Percentiles rank a stretch among this genome's conserved stretches.
phyloP scores from a whole-genome alignment of 1,140 invertebrate genomes.

The Popillia japonica region DNA sequence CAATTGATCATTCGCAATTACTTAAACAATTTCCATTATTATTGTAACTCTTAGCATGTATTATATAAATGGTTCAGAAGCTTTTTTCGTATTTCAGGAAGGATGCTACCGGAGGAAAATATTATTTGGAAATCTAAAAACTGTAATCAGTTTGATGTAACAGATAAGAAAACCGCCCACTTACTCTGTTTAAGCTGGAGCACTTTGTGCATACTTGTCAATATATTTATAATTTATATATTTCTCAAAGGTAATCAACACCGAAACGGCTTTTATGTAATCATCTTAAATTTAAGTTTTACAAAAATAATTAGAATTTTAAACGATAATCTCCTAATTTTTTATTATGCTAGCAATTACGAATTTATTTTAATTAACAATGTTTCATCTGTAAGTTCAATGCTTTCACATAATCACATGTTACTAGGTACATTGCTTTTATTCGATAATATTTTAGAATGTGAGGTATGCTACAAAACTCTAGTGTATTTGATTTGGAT shows the following conservation, averaged over 20 bases:
- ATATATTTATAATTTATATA: background rate
- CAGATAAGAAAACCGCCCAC: background rate
- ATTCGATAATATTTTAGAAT: slow-evolving; percentile 2
- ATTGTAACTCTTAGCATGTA: no score
- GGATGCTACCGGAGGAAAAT: background rate
- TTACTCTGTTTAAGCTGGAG: background rate
- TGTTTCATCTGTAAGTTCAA: background rate
- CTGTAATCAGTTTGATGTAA: background rate
- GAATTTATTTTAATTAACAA: background rate
- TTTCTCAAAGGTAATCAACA: background rate
- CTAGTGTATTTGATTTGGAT: background rate
- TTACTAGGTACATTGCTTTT: background rate
- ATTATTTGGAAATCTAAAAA: background rate
- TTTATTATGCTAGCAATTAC: background rate
- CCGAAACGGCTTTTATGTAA: background rate
- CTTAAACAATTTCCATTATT: no score
- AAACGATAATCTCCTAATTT: background rate
- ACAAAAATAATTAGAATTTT: background rate
- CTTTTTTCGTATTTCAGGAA: background rate
- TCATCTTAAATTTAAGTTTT: background rate
- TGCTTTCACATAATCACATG: background rate
- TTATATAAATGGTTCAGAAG: background rate
- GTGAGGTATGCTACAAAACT: background rate
- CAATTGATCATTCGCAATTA: no score
- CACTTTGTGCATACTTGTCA: background rate